These are phyloP conservation scores for Oophaga pumilio DNA, from an alignment of 2,113 vertebrate species.

Conservation along the genomic window DNA sequence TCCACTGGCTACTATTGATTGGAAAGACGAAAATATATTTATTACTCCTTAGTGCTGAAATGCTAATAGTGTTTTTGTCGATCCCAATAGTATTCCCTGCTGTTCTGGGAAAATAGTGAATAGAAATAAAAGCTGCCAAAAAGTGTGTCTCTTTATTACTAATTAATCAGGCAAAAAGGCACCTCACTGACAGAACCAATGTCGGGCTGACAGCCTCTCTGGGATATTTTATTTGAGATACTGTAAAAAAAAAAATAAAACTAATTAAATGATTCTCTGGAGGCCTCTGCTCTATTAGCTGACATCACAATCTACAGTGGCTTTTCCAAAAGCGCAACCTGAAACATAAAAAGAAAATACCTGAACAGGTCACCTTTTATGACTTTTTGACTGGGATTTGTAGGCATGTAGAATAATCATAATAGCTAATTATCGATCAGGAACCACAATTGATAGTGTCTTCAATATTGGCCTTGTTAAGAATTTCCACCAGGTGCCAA, in stretches of 20 bases:
- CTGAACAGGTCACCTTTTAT: conserved; percentile 7
- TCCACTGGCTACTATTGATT: conserved; percentile 31
- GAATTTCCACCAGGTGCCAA: background rate
- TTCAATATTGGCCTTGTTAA: background rate
- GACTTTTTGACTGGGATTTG: background rate
- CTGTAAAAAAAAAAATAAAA: conserved; percentile 66
- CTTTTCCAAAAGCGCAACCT: conserved; percentile 30
- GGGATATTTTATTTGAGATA: conserved; percentile 67
- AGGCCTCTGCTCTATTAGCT: conserved; percentile 60
- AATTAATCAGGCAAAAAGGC: conserved; percentile 75
- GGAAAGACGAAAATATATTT: conserved; percentile 59
- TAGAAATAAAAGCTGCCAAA: conserved; percentile 76
- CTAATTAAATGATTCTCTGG: conserved; percentile 61
- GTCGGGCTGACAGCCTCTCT: conserved; percentile 60
- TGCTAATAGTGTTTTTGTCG: conserved; percentile 71
- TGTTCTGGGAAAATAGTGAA: conserved; percentile 71
- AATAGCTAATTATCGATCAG: background rate
- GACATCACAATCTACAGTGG: conserved; percentile 47
- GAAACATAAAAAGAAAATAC: background rate
- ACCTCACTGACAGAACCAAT: conserved; percentile 63
- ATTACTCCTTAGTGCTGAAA: conserved; percentile 69
- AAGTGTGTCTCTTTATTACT: conserved; percentile 72
- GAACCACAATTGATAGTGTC: background rate
- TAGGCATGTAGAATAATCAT: background rate
- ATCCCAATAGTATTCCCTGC: conserved; percentile 69